Evolutionary conservation across 2,888 invertebrate genomes (phyloP).

Genomic region (Brachyptera putata): DNA sequence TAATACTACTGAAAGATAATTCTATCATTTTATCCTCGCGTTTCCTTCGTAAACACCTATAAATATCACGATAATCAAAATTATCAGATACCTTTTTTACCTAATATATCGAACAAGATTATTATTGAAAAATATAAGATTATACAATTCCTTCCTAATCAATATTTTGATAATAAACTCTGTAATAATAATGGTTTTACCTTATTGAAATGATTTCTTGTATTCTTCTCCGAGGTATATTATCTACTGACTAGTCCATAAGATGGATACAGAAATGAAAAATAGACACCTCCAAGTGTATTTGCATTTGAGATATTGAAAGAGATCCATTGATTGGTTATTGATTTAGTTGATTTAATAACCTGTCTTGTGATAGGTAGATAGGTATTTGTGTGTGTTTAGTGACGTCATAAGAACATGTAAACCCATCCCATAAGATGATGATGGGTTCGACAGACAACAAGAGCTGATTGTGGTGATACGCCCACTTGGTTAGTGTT

Average conservation of each 20-base stretch:
- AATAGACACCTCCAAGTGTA: background rate
- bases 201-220: background rate
- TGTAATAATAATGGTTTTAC: background rate
- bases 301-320: conserved; percentile 1
- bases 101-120: background rate
- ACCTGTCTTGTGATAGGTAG: background rate
- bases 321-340: background rate
- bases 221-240: too few relatives aligned
- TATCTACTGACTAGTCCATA: background rate
- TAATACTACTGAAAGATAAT: too few relatives aligned
- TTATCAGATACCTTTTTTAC: conserved; percentile 8
- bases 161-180: conserved; percentile 7
- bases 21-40: background rate
- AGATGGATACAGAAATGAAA: background rate
- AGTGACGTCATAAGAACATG: background rate
- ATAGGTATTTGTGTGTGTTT: background rate
- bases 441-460: background rate
- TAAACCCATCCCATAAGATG: conserved; percentile 3
- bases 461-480: too few relatives aligned
- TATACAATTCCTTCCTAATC: background rate
- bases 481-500: too few relatives aligned
- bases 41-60: background rate
- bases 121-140: conserved; percentile 11
- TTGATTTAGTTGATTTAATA: conserved; percentile 7
- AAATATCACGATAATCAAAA: background rate